Base-by-base conservation (phyloP, 2,113 vertebrate genomes). In the Chionis minor region DNA sequence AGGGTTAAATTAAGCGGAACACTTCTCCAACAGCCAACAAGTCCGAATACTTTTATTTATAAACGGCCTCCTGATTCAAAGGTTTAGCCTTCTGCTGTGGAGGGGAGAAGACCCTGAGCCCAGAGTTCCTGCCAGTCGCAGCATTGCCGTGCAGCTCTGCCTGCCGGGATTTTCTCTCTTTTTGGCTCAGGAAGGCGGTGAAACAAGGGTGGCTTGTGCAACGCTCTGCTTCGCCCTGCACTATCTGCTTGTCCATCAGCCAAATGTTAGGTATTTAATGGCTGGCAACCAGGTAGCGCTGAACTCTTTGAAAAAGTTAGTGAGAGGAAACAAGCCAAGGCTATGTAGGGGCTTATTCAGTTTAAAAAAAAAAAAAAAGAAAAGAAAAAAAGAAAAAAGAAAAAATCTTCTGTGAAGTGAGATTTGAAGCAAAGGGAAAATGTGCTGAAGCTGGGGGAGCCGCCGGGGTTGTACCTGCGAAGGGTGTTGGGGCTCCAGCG, bases 191-290 rank as follows among this genome's bases (percentile, higher is more conserved):
- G 69, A 47, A 86, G 80, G 88, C 73, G 5, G 33, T 15, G 89
- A 91, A 95, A 94, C 91, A 97, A 95, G 94, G 67, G 78, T 19
- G 0, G 88, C 89, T 77, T 94, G 90, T 95, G 88, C 94, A 71
- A 86, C 63, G 78, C 87, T 82, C 32, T 5, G 54, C 75, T 7
- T 12, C 2, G 0, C 81, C 66, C 92, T 23, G 28, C 3, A 1
- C 85, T 97, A 93, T 97, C 94, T 6, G 82, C 85, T 92, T 95
- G 96, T 95, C 80, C 88, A 84, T 94, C 95, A 54, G 96, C 94
- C 95, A 97, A 62, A 19, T 4, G 1, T 18, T 9, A 21, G 80
- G 88, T 92, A 94, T 96, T 94, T 94, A 79, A 78, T 51, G 93
- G 95, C 88, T 97, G 95, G 96, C 97, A 97, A 55, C 75, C 90